Evolutionary conservation across 2,113 vertebrate genomes (phyloP).

Genomic region (Rhombomys opimus): DNA sequence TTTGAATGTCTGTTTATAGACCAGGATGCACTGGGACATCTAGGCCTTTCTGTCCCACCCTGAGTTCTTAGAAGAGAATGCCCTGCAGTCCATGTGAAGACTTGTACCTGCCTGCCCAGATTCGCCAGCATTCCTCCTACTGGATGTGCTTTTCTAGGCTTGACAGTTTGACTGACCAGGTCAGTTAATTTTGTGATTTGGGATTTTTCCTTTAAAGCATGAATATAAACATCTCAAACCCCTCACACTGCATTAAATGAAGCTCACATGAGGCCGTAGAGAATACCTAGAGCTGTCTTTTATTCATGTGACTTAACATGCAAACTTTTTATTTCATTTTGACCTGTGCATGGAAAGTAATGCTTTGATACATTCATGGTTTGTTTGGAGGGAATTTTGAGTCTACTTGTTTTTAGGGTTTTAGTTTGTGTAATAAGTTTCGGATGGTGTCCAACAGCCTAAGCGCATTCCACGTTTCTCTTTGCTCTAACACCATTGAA

Average conservation of each 20-base stretch:
- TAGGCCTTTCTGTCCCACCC: neutral
- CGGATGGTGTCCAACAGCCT: neutral
- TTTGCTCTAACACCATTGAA: constrained; percentile 48
- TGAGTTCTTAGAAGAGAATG: neutral
- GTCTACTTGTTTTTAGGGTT: constrained; percentile 24
- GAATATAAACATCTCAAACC: neutral
- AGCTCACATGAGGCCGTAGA: neutral
- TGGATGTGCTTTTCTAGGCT: neutral
- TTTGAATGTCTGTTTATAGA: neutral
- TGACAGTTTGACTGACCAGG: neutral
- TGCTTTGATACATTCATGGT: neutral
- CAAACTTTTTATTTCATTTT: constrained; percentile 52
- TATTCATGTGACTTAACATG: neutral
- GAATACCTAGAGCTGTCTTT: neutral
- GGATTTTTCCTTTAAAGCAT: constrained; percentile 20
- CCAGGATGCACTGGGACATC: neutral
- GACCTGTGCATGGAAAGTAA: constrained; percentile 29
- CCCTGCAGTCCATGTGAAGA: neutral
- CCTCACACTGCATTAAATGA: neutral
- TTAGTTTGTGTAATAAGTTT: constrained; percentile 54
- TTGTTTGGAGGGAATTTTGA: constrained; percentile 36
- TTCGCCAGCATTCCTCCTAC: neutral
- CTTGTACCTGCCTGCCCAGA: neutral
- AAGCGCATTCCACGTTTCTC: constrained; percentile 3
- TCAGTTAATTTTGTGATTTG: constrained; percentile 2